Evolutionary conservation across 2,888 invertebrate species (phyloP).

Genomic region (Polydrusus cervinus): DNA sequence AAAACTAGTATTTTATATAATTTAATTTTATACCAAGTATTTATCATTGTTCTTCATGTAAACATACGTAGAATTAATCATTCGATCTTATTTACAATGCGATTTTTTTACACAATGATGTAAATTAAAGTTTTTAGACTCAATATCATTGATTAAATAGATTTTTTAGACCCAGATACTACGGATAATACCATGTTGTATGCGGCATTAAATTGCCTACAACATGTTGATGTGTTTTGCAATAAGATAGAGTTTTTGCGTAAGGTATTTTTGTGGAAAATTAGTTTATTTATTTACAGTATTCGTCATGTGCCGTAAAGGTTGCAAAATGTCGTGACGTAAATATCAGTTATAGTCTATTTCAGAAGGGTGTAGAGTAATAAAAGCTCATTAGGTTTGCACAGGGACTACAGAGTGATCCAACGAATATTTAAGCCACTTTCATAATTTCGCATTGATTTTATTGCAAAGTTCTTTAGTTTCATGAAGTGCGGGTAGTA

Average conservation of each 20-base stretch:
- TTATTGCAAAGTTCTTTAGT: no score
- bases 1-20: constrained; percentile 29
- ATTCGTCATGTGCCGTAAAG: background rate
- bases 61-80: constrained; percentile 36
- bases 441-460: no score
- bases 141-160: constrained; percentile 53
- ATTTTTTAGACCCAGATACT: constrained; percentile 53
- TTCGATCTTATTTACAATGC: constrained; percentile 20
- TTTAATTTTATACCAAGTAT: constrained; percentile 9
- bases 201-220: constrained; percentile 49
- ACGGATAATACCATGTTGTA: constrained; percentile 43
- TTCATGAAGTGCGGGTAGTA: no score
- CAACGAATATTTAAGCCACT: no score
- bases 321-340: no score
- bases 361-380: no score
- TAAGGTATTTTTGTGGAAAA: constrained; percentile 1
- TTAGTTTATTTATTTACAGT: background rate
- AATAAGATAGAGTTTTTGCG: constrained; percentile 49
- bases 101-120: constrained; percentile 33
- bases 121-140: constrained; percentile 51
- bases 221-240: constrained; percentile 50
- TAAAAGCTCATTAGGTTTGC: no score
- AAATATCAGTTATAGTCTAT: no score
- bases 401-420: no score
- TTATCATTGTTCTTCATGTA: constrained; percentile 33